phyloP scores from a whole-genome alignment of 2,113 vertebrate species.

The Misgurnus anguillicaudatus region DNA sequence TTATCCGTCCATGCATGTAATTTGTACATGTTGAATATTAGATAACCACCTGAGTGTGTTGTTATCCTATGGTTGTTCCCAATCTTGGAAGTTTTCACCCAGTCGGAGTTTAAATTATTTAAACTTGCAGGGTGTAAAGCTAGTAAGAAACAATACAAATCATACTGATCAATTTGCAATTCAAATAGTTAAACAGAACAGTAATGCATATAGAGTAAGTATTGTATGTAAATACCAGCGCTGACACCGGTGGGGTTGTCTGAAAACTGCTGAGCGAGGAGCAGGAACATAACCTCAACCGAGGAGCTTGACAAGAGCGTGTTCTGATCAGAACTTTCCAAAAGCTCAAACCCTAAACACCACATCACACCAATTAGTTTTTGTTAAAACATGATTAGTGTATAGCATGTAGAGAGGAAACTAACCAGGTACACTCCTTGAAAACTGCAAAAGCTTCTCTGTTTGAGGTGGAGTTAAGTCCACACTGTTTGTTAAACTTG shows the following conservation, averaged over 20 bases:
- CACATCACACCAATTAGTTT: conserved; percentile 20
- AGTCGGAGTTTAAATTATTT: conserved; percentile 59
- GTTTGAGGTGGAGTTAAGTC: conserved; percentile 73
- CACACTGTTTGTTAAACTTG: conserved; percentile 75
- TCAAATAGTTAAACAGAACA: background rate
- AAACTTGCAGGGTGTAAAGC: conserved; percentile 65
- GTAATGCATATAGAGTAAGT: background rate
- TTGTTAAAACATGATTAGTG: background rate
- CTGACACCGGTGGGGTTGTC: conserved; percentile 73
- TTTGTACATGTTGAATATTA: background rate
- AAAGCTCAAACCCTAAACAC: conserved; percentile 84
- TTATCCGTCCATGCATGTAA: background rate
- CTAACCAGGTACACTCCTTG: conserved; percentile 81
- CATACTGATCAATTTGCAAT: background rate
- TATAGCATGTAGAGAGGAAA: background rate
- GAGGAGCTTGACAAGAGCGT: conserved; percentile 85
- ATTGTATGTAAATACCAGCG: conserved; percentile 70
- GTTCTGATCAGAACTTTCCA: conserved; percentile 85
- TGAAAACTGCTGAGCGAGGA: conserved; percentile 85
- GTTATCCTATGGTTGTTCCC: conserved; percentile 54
- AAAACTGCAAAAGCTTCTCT: conserved; percentile 84
- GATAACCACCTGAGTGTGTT: conserved; percentile 60
- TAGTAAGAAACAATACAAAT: conserved; percentile 41
- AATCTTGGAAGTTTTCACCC: conserved; percentile 66
- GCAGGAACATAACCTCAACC: conserved; percentile 88